Percentiles rank a stretch among this genome's conserved stretches.
Evolutionary conservation across 2,888 invertebrate genomes (phyloP).

Genomic region (Acleris emargana): DNA sequence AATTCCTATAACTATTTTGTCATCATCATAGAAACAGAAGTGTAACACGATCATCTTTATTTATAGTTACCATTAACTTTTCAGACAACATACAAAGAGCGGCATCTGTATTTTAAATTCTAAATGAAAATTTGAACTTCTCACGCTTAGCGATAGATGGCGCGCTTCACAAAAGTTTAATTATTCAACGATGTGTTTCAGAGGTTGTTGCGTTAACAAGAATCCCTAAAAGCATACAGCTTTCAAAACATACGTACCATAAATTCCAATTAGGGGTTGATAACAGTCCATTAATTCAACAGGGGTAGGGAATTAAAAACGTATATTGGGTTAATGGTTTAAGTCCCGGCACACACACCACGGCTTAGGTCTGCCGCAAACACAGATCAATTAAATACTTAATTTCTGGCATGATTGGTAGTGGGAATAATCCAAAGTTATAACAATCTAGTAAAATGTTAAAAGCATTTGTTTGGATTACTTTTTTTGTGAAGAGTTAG

Average conservation of each 20-base stretch:
- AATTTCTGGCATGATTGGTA: constrained; percentile 18
- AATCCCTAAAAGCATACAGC: not conserved
- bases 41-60: too few species aligned
- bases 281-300: constrained; percentile 31
- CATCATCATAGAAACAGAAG: too few species aligned
- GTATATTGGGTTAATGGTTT: constrained; percentile 29
- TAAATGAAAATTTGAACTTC: not conserved
- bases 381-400: constrained; percentile 24
- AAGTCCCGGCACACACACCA: constrained; percentile 25
- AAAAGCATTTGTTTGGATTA: not conserved
- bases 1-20: too few species aligned
- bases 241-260: constrained; percentile 11
- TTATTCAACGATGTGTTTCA: not conserved
- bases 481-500: too few species aligned
- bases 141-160: constrained; percentile 1
- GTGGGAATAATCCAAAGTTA: constrained; percentile 1
- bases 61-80: too few species aligned
- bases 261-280: constrained; percentile 32
- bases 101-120: constrained; percentile 11
- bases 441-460: not conserved
- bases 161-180: not conserved
- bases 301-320: constrained; percentile 35
- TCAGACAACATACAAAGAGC: not conserved
- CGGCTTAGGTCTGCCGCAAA: constrained; percentile 28
- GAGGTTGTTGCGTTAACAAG: not conserved